Base-by-base conservation (phyloP, 2,797 vertebrate genomes). In the Rhabdophis nuchalis region DNA sequence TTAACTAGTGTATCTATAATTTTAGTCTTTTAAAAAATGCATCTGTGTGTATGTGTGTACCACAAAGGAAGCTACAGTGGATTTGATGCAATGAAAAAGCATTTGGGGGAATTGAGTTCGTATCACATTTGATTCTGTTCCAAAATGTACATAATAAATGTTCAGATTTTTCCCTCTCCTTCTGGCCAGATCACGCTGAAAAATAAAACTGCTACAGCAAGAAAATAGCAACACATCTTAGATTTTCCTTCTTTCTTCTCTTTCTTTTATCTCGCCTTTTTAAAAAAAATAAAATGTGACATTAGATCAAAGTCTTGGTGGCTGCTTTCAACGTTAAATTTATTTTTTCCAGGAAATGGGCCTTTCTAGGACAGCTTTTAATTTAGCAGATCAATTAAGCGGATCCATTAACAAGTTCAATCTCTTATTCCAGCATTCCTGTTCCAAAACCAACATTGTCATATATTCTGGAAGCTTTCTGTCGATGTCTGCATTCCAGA, bases 341-440 rank as follows among this genome's bases (percentile, higher is more conserved):
- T 92, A 91, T 56, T 77, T 50, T 50, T 50, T 85, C 1, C 20
- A 85, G 64, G 88, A 90, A 92, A 52, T 23, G 86, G 93, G 54
- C 87, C 91, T 92, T 89, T 89, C 82, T 91, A 92, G 89, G 93
- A 96, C 92, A 53, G 58, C 64, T 89, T 94, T 68, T 91, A 90
- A 85, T 85, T 91, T 91, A 87, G 93, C 94, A 92, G 92, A 92
- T 87, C 68, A 72, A 52, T 96, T 92, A 94, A 93, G 89, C n/a
- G 92, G 57, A 87, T 93, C 92, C 18, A 93, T 91, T 92, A 95
- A 96, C 61, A 96, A 91, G 29, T 50, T 41, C 82, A 89, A 89
- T 92, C 0, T 85, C 95, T 56, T 93, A 11, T 93, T 94, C 27
- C 64, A 41, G 91, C 27, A 68, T 90, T 91, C 16, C 52, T 93